phyloP scores from a whole-genome alignment of 2,888 invertebrate genomes.

The Itoplectis maculator region DNA sequence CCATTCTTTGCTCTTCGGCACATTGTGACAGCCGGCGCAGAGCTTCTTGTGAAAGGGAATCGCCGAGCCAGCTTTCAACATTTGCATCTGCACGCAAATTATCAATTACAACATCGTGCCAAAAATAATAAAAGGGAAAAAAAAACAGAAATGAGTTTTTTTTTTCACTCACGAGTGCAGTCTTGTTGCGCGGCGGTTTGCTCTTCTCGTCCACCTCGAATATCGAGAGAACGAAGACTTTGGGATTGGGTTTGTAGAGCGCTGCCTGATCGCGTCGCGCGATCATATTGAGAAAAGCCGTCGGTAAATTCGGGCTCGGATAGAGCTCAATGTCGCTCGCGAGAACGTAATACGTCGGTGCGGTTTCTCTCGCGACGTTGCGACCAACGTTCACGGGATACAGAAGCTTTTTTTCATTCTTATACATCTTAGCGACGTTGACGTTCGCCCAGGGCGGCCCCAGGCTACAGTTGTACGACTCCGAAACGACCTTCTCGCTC shows the following conservation, averaged over 20 bases:
- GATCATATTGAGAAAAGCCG: constrained; percentile 94
- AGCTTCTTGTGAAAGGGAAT: constrained; percentile 97
- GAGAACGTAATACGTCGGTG: constrained; percentile 92
- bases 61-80: constrained; percentile 91
- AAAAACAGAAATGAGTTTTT: too few relatives aligned
- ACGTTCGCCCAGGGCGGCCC: constrained; percentile 90
- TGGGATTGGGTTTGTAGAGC: constrained; percentile 86
- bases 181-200: constrained; percentile 81
- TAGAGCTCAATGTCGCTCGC: constrained; percentile 96
- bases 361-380: constrained; percentile 94
- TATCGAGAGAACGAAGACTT: constrained; percentile 95
- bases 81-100: constrained; percentile 85
- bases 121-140: constrained; percentile 31
- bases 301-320: constrained; percentile 93
- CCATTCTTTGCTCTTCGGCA: constrained; percentile 95
- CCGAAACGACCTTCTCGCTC: constrained; percentile 87
- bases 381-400: constrained; percentile 97
- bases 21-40: constrained; percentile 95
- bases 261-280: constrained; percentile 89
- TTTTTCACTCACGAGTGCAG: constrained; percentile 81
- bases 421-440: constrained; percentile 89
- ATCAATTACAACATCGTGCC: background rate
- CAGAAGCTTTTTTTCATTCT: constrained; percentile 91
- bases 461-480: constrained; percentile 90
- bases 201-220: constrained; percentile 92